Evolutionary conservation across 2,888 invertebrate genomes (phyloP).

Genomic region (Biston stratarius): DNA sequence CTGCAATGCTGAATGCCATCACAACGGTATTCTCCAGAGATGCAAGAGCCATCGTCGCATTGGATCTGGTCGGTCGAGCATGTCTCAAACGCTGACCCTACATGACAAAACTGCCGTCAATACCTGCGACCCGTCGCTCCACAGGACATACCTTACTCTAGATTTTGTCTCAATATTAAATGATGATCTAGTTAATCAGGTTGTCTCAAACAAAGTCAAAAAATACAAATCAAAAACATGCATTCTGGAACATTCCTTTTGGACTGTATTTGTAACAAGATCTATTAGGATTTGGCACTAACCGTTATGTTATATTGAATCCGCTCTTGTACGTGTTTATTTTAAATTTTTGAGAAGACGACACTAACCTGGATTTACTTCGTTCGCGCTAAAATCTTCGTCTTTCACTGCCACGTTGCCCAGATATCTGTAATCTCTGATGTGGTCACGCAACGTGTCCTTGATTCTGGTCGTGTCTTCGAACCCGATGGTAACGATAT

Average conservation of each 20-base stretch:
- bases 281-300: too few relatives aligned
- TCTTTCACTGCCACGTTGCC: conserved; percentile 85
- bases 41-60: conserved; percentile 86
- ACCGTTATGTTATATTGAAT: neutral
- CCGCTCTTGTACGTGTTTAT: neutral
- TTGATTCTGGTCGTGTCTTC: conserved; percentile 83
- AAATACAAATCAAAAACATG: too few relatives aligned
- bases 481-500: conserved; percentile 88
- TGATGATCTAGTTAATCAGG: neutral
- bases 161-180: neutral
- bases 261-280: too few relatives aligned
- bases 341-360: neutral
- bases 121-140: neutral
- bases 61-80: conserved; percentile 58
- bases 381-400: conserved; percentile 84
- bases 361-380: conserved; percentile 72
- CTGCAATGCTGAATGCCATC: conserved; percentile 75
- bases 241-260: neutral
- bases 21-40: conserved; percentile 71
- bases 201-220: neutral
- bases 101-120: conserved; percentile 10
- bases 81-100: conserved; percentile 55
- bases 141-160: neutral
- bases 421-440: conserved; percentile 81
- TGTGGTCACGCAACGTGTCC: conserved; percentile 84